Evolutionary conservation across 1,140 invertebrate genomes (phyloP), one percentile per base, ranked within the genome.

Genomic region (Sinella curviseta): DNA sequence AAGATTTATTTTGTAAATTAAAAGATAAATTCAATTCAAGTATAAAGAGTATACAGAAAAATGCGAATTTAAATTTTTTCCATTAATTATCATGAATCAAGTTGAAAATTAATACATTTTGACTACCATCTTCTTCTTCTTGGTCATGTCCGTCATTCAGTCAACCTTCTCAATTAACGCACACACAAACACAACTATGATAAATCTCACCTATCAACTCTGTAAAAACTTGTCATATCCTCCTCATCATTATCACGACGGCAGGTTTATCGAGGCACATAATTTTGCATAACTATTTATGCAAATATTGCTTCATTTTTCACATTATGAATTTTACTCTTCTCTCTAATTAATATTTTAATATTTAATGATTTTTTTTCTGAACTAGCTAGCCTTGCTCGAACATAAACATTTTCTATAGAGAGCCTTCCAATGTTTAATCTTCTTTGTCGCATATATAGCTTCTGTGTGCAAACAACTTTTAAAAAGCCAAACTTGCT

Each of bases 361-460:
- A 60, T 60, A 60, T 60, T 60, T 60, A 60, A 70, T 70, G 31
- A 70, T 2, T 70, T 31, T 33, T 70, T 31, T 33, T 70, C 16
- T 8, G 24, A 65, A 16, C 14, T n/a, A n/a, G 14, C 57, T 65
- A 26, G 26, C 57, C 57, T 26, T 65, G 57, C 39, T 48, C 39
- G 8, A 48, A 48, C 20, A 48, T 48, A 48, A 8, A 48, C 8
- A 48, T 48, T 12, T 48, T 20, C 8, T 16, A 60, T 60, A 17
- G 14, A 60, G 24, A n/a, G 8, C 24, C 57, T 17, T 60, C 24
- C 39, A 48, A 48, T 48, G 39, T 60, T 60, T 48, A 48, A 48
- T 48, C 39, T 65, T 65, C 26, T n/a, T n/a, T n/a, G n/a, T n/a
- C 8, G 39, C 8, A 48, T 48, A 48, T 12, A 48, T 12, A 48